Conservation (phyloP, 2,797 vertebrate species). For the Lacerta bilineata region DNA sequence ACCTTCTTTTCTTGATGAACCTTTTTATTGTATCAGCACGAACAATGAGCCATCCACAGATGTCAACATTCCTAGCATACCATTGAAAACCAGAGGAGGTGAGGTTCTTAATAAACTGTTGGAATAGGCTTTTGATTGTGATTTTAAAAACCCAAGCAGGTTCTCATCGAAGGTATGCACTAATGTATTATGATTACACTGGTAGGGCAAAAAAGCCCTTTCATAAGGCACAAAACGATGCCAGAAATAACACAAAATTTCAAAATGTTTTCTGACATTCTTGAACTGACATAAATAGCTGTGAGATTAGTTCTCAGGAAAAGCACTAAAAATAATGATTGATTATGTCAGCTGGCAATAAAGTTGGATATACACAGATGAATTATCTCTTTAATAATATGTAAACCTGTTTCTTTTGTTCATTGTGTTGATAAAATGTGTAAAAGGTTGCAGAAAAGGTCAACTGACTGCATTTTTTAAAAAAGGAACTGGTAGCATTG, state of each 20-base stretch:
- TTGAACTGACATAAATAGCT: slow-evolving; percentile 50
- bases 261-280: slow-evolving; percentile 56
- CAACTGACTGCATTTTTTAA: slow-evolving; percentile 27
- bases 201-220: slow-evolving; percentile 24
- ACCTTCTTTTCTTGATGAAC: slow-evolving; percentile 79
- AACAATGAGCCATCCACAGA: slow-evolving; percentile 70
- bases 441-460: not conserved
- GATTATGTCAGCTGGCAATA: slow-evolving; percentile 61
- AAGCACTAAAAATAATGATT: slow-evolving; percentile 54
- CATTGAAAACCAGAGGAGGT: slow-evolving; percentile 79
- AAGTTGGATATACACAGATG: slow-evolving; percentile 53
- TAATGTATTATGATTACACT: slow-evolving; percentile 48
- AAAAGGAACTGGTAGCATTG: not conserved
- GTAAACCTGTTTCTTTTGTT: slow-evolving; percentile 25
- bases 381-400: slow-evolving; percentile 48
- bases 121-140: slow-evolving; percentile 68
- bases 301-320: slow-evolving; percentile 51
- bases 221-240: slow-evolving; percentile 45
- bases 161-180: slow-evolving; percentile 70
- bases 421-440: slow-evolving; percentile 45
- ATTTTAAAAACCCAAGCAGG: slow-evolving; percentile 62
- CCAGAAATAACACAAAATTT: slow-evolving; percentile 48
- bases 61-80: slow-evolving; percentile 80
- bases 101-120: slow-evolving; percentile 72
- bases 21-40: slow-evolving; percentile 65